phyloP scores from a whole-genome alignment of 2,888 invertebrate species.

The Rhopalosiphum nymphaeae region DNA sequence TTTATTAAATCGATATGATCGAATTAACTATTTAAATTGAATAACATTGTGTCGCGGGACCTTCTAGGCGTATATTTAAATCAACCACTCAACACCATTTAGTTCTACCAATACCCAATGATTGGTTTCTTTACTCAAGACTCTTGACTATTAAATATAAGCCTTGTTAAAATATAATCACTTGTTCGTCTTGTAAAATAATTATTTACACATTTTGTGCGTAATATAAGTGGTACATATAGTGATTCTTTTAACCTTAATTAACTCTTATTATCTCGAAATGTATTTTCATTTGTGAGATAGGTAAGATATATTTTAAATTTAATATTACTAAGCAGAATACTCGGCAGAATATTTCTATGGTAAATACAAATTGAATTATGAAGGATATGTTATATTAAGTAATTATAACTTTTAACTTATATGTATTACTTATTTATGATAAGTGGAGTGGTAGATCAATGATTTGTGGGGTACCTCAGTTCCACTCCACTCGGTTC shows the following conservation, averaged over 20 bases:
- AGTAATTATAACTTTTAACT: too few relatives aligned
- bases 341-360: too few relatives aligned
- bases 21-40: neutral
- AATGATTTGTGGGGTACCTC: too few relatives aligned
- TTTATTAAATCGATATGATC: neutral
- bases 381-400: too few relatives aligned
- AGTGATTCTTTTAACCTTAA: neutral
- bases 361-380: too few relatives aligned
- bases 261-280: too few relatives aligned
- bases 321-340: too few relatives aligned
- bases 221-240: neutral
- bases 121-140: neutral
- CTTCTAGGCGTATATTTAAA: neutral
- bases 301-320: too few relatives aligned
- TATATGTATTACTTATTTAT: too few relatives aligned
- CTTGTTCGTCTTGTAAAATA: neutral
- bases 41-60: neutral
- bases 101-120: neutral
- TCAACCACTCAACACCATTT: neutral
- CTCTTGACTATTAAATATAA: slow-evolving; percentile 1
- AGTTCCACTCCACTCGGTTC: too few relatives aligned
- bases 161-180: neutral
- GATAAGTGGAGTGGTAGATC: too few relatives aligned
- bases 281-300: too few relatives aligned
- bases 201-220: neutral